These are phyloP conservation scores for Cactoblastis cactorum DNA, from an alignment of 2,888 invertebrate genomes.

Conservation along the genomic window DNA sequence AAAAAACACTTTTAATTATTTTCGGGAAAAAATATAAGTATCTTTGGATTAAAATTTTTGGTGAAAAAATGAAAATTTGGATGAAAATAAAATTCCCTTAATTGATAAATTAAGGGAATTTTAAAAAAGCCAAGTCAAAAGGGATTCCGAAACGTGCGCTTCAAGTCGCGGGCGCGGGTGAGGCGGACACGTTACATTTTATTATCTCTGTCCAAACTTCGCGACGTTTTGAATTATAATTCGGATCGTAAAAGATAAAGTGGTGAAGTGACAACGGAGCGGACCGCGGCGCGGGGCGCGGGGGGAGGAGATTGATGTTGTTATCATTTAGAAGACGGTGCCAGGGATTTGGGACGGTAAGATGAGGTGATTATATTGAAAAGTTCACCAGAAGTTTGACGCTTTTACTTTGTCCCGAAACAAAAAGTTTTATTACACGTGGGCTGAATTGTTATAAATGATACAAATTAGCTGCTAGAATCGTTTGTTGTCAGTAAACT, in stretches of 20 bases:
- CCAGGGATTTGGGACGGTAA: neutral
- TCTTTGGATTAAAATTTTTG: too few relatives aligned
- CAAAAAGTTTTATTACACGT: too few relatives aligned
- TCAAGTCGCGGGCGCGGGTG: neutral
- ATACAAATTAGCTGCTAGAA: too few relatives aligned
- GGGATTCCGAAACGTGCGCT: neutral
- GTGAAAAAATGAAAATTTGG: too few relatives aligned
- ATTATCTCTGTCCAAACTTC: slow-evolving; percentile 25
- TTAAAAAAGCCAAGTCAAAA: neutral
- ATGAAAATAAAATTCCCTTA: too few relatives aligned
- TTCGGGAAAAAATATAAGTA: too few relatives aligned
- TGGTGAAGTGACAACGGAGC: slow-evolving; percentile 18
- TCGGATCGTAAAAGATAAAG: slow-evolving; percentile 27
- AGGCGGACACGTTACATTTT: slow-evolving; percentile 23
- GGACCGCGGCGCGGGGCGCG: slow-evolving; percentile 8
- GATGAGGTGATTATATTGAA: neutral
- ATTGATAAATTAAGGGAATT: too few relatives aligned
- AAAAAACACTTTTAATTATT: too few relatives aligned
- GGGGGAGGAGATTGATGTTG: neutral
- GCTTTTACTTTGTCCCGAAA: too few relatives aligned
- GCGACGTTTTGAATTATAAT: slow-evolving; percentile 27
- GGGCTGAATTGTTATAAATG: too few relatives aligned
- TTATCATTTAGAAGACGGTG: neutral
- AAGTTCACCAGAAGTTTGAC: neutral
- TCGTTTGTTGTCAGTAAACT: too few relatives aligned